These are phyloP conservation scores for Emydocephalus ijimae DNA, from an alignment of 2,113 vertebrate genomes.

Conservation along the genomic window DNA sequence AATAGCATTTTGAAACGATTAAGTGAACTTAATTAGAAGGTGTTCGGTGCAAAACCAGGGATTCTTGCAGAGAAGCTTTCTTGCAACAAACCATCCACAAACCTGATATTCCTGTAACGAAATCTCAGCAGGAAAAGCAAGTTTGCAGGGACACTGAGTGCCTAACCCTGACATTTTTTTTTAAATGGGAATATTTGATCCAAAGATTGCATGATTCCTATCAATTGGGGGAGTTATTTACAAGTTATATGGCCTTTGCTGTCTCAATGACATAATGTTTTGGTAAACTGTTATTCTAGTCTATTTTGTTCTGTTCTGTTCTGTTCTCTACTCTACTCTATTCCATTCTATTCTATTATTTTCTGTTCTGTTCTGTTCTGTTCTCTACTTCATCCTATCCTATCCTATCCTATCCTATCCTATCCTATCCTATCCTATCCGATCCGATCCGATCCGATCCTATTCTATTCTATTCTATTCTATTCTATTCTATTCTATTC, in stretches of 20 bases:
- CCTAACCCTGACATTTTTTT: background rate
- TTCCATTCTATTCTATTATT: too few species aligned
- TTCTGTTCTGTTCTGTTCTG: too few species aligned
- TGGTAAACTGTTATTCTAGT: background rate
- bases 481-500: too few species aligned
- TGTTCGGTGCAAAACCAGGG: background rate
- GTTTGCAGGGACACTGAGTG: background rate
- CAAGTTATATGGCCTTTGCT: slow-evolving; percentile 21
- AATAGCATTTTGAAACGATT: background rate
- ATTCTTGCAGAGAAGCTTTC: background rate
- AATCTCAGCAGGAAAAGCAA: background rate
- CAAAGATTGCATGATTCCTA: slow-evolving; percentile 12
- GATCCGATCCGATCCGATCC: too few species aligned
- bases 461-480: too few species aligned
- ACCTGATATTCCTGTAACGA: background rate
- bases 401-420: too few species aligned
- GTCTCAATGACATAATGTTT: slow-evolving; percentile 21
- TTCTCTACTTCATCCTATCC: too few species aligned
- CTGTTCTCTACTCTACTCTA: too few species aligned
- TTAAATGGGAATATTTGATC: slow-evolving; percentile 1
- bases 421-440: too few species aligned
- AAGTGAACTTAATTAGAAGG: background rate
- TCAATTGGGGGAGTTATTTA: background rate
- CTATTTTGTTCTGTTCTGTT: too few species aligned
- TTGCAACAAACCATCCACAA: background rate